Percentiles rank a stretch among this genome's conserved stretches.
Evolutionary conservation across 2,888 invertebrate species (phyloP).

Genomic region (Callinectes sapidus): DNA sequence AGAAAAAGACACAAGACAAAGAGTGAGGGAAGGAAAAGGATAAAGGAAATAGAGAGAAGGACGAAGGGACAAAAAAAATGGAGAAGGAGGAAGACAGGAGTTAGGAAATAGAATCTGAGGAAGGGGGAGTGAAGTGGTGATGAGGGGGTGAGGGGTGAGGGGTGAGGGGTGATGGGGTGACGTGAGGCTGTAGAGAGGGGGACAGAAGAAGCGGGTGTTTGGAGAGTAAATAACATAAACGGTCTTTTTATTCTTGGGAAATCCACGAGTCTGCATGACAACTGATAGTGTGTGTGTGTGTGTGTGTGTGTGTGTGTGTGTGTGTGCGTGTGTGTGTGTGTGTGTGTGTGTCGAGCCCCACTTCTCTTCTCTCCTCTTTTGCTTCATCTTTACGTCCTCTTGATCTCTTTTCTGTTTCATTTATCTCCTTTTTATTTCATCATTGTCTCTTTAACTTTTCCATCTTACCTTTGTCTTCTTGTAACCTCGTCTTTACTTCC

Average conservation of each 20-base stretch:
- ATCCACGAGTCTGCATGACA: neutral
- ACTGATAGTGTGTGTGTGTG: neutral
- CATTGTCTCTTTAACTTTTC: neutral
- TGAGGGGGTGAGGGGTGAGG: neutral
- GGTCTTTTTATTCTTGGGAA: neutral
- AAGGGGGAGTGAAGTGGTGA: neutral
- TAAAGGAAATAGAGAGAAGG: neutral
- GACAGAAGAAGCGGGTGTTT: neutral
- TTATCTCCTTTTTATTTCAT: neutral
- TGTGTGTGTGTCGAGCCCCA: too few relatives aligned
- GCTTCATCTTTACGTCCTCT: too few relatives aligned
- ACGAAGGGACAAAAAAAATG: neutral
- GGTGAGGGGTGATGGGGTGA: neutral
- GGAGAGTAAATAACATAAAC: neutral
- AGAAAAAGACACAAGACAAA: neutral
- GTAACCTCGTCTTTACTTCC: neutral
- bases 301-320: neutral
- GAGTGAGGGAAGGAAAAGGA: neutral
- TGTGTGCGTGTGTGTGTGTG: too few relatives aligned
- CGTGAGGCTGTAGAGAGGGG: neutral
- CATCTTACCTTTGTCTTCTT: too few relatives aligned
- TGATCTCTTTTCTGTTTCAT: too few relatives aligned
- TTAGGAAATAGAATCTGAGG: neutral
- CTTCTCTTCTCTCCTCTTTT: too few relatives aligned
- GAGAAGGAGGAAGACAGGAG: neutral